Conservation (phyloP, 2,797 vertebrate species). For the Acipenser ruthenus region DNA sequence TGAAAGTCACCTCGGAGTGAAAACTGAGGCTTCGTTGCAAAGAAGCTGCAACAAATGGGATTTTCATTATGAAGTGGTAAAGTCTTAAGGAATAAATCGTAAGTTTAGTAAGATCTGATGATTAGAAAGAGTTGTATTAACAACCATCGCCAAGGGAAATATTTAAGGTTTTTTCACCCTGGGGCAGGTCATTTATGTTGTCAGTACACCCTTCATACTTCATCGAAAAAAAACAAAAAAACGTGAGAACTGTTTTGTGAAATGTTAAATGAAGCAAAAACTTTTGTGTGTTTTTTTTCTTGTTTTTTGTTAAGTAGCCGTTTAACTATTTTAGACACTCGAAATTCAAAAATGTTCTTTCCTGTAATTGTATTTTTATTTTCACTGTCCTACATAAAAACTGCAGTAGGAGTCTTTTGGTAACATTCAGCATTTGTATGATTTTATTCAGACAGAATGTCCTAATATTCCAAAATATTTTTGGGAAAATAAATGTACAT, state of each 20-base stretch:
- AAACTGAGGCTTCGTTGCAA: constrained; percentile 49
- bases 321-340: not conserved
- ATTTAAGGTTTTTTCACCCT: constrained; percentile 49
- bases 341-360: constrained; percentile 17
- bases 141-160: constrained; percentile 45
- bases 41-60: constrained; percentile 52
- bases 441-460: too few relatives aligned
- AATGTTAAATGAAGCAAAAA: constrained; percentile 50
- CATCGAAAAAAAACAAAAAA: constrained; percentile 35
- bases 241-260: constrained; percentile 69
- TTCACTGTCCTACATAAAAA: too few relatives aligned
- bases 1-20: constrained; percentile 52
- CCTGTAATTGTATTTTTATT: not conserved
- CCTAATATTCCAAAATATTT: too few relatives aligned
- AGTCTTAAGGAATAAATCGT: constrained; percentile 58
- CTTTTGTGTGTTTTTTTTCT: not conserved
- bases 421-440: too few relatives aligned
- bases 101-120: constrained; percentile 46
- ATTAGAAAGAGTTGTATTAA: constrained; percentile 50
- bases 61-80: constrained; percentile 54
- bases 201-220: constrained; percentile 57
- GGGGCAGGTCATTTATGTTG: constrained; percentile 59
- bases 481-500: too few relatives aligned
- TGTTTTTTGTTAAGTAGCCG: constrained; percentile 15
- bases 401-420: too few relatives aligned